Evolutionary conservation across 2,113 vertebrate genomes (phyloP).

Genomic region (Chionomys nivalis): DNA sequence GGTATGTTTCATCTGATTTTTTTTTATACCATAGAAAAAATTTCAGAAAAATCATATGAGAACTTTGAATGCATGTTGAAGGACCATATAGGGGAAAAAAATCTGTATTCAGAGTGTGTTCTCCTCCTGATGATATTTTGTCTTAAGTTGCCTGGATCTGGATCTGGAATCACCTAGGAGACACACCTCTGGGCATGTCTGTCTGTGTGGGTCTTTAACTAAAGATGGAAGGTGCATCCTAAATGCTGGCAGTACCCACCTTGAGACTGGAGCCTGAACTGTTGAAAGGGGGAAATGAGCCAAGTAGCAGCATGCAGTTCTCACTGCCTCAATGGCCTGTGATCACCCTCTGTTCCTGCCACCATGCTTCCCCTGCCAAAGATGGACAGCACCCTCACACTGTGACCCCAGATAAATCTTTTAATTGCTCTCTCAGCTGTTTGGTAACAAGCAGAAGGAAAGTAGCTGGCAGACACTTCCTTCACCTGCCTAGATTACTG

Average conservation of each 20-base stretch:
- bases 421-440: background rate
- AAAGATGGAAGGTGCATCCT: background rate
- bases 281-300: background rate
- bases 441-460: background rate
- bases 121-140: background rate
- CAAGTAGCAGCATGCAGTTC: background rate
- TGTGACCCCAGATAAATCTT: background rate
- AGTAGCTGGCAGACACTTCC: background rate
- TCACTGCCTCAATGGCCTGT: background rate
- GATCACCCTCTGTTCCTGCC: background rate
- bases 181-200: background rate
- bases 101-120: background rate
- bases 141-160: background rate
- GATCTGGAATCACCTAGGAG: background rate
- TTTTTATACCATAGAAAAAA: slow-evolving; percentile 19
- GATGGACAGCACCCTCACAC: background rate
- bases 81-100: background rate
- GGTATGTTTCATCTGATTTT: background rate
- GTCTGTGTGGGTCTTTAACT: background rate
- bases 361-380: background rate
- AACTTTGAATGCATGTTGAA: background rate
- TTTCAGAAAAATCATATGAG: slow-evolving; percentile 15
- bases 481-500: background rate
- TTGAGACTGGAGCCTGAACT: background rate
- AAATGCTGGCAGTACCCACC: background rate